phyloP scores from a whole-genome alignment of 2,888 invertebrate genomes.

The Microplitis manilae region DNA sequence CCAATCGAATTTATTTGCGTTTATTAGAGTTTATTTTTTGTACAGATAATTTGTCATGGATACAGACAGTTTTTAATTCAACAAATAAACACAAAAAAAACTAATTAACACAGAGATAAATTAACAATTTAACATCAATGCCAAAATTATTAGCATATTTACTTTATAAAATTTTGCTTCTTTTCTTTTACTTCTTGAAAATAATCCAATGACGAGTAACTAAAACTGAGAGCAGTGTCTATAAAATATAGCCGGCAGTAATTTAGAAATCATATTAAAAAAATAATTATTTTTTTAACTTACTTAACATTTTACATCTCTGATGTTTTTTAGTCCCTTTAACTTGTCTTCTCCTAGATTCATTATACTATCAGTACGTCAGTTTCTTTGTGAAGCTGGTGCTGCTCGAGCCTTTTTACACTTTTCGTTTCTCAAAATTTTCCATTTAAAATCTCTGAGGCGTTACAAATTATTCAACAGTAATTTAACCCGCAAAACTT shows the following conservation, averaged over 20 bases:
- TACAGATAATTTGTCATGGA: background rate
- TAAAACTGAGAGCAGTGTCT: too few relatives aligned
- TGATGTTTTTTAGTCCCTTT: background rate
- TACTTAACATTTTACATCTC: background rate
- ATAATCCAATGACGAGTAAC: too few relatives aligned
- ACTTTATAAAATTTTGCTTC: too few relatives aligned
- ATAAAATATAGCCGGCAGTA: too few relatives aligned
- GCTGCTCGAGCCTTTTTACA: background rate
- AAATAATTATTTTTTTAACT: background rate
- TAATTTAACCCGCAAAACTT: conserved; percentile 26
- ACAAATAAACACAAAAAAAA: background rate
- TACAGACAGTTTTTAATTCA: background rate
- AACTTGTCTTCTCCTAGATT: background rate
- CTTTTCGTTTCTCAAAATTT: conserved; percentile 24
- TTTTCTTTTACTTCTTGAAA: too few relatives aligned
- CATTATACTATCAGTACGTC: conserved; percentile 5
- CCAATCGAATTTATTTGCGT: background rate
- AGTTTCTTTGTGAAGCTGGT: conserved; percentile 13
- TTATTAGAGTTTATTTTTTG: background rate
- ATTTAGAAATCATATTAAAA: background rate
- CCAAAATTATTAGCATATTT: too few relatives aligned
- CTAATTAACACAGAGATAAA: too few relatives aligned
- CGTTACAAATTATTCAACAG: conserved; percentile 31
- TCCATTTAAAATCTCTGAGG: conserved; percentile 24
- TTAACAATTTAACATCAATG: too few relatives aligned